Evolutionary conservation across 2,888 invertebrate genomes (phyloP), one percentile per base, ranked within the genome.

Genomic region (Brachyptera putata): DNA sequence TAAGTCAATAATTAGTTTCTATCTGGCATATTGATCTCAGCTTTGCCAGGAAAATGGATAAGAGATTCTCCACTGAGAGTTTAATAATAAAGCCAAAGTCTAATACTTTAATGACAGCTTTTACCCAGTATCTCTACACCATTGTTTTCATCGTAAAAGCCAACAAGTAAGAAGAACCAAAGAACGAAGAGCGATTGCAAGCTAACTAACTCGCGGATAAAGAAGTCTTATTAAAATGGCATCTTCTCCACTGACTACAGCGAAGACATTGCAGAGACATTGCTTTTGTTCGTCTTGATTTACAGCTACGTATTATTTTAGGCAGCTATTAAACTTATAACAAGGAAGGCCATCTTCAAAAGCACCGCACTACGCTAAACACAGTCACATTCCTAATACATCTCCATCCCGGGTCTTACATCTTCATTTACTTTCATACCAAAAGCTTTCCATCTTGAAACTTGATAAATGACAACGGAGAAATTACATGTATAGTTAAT

Each of bases 1-100:
- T 24, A n/a, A 34, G 34, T 53, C 53, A 53, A 53, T 53, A 53
- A 53, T 53, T 53, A 53, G 53, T 53, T 53, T 53, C 53, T 53
- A 13, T 30, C 49, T 26, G 14, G 16, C 14, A 21, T 41, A 18
- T 16, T 11, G 16, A 3, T 18, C 18, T 16, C 37, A 37, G 24
- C 25, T n/a, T n/a, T n/a, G n/a, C n/a, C n/a, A n/a, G n/a, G n/a
- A n/a, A n/a, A n/a, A n/a, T n/a, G n/a, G n/a, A 24, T 16, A 53
- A 53, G 36, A 53, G 18, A 53, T 53, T 34, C 53, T 53, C 36
- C 18, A 30, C 21, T 13, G 18, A 11, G 14, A 36, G 34, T 53
- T 53, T 53, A 34, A 53, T 53, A 21, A 46, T 46, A n/a, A n/a
- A n/a, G n/a, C n/a, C n/a, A n/a, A n/a, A n/a, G n/a, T n/a, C n/a